Evolutionary conservation across 2,113 vertebrate species (phyloP).

Genomic region (Tychaedon coryphoeus): DNA sequence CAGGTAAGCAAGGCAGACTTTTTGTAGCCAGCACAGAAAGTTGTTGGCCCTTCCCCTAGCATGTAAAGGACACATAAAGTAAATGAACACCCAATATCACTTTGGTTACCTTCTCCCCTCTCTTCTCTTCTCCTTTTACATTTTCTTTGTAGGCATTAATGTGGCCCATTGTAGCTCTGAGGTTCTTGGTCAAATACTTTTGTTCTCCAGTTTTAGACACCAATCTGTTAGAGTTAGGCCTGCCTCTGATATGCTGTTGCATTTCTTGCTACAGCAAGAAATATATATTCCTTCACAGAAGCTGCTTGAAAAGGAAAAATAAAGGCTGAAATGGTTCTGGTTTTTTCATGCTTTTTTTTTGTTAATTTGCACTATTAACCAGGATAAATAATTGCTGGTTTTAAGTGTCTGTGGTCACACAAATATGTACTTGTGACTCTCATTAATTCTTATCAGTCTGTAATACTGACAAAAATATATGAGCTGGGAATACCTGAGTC

Average conservation of each 20-base stretch:
- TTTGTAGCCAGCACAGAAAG: background rate
- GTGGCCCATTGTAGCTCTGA: background rate
- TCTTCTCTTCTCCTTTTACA: background rate
- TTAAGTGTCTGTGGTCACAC: conserved; percentile 45
- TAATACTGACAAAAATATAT: conserved; percentile 63
- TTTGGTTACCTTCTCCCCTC: background rate
- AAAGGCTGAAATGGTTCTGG: background rate
- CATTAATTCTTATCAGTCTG: conserved; percentile 59
- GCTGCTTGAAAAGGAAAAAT: background rate
- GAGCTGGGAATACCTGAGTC: conserved; percentile 59
- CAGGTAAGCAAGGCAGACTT: rapidly evolving
- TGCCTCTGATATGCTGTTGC: background rate
- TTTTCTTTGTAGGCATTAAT: background rate
- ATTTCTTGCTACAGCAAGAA: background rate
- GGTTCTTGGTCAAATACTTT: background rate
- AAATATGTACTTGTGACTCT: conserved; percentile 43
- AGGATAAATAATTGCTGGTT: conserved; percentile 53
- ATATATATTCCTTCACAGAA: background rate
- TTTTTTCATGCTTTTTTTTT: background rate
- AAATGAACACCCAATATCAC: background rate
- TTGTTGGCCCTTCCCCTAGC: background rate
- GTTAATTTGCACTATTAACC: conserved; percentile 49
- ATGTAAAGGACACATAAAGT: background rate
- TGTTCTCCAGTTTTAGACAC: background rate
- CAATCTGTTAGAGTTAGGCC: background rate